Evolutionary conservation across 2,113 vertebrate species (phyloP), one percentile per base, ranked within the genome.

Genomic region (Polyodon spathula): DNA sequence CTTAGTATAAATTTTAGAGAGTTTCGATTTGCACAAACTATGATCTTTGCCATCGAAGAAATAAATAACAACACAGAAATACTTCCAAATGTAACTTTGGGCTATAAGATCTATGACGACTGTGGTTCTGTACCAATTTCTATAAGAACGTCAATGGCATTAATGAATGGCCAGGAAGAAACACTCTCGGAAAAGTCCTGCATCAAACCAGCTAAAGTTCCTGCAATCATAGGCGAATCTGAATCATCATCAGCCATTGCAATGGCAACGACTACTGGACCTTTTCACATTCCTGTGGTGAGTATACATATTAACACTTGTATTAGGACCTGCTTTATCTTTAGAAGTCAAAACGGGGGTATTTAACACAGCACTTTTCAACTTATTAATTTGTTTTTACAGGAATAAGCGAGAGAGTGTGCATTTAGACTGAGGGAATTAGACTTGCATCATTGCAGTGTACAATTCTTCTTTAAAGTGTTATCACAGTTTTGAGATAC

Each of bases 21-120:
- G 16, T 55, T 85, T 58, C 81, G 72, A n/a, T 78, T 80, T 27
- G 72, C 69, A 4, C 76, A 70, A 0, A 63, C 81, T 10, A 78
- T 85, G 81, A 17, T 77, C 9, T 85, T 83, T 12, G 78, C 84
- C 5, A 78, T 86, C 1, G 67, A 81, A 9, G 78, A 86, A 62
- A 83, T 87, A 17, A 87, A 85, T 71, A 81, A 82, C 69, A 83
- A 75, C 64, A 64, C 72, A 0, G 52, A 72, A 39, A 69, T 87
- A 10, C 71, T 87, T 14, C 78, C 84, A 0, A 73, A 72, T 1
- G 58, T 84, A 40, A 76, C 4, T 0, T 66, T 87, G 1, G 84
- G 83, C 6, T 84, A 84, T 56, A 63, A 68, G 38, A 80, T 86
- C 57, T 64, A 83, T 3, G 85, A 87, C 60, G 77, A 81, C 0